phyloP scores from a whole-genome alignment of 2,113 vertebrate genomes.

The Uria lomvia region DNA sequence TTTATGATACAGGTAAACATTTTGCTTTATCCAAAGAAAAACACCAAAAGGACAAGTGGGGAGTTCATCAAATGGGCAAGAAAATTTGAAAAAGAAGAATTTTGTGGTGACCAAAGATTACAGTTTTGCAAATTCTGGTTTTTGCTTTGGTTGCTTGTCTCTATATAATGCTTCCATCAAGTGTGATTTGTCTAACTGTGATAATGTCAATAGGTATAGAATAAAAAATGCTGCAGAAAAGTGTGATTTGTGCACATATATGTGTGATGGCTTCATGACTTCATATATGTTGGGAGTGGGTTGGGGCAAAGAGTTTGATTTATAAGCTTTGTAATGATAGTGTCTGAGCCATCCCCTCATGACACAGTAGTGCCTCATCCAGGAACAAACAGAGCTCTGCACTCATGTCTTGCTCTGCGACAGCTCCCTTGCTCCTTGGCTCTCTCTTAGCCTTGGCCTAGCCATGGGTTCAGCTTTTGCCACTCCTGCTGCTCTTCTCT shows the following conservation, averaged over 20 bases:
- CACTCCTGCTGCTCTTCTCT: background rate
- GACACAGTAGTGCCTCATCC: background rate
- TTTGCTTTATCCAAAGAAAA: background rate
- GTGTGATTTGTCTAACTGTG: background rate
- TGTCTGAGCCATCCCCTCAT: background rate
- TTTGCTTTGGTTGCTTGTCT: background rate
- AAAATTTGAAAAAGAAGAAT: background rate
- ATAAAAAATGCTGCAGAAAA: background rate
- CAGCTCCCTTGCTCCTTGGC: background rate
- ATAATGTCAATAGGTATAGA: background rate
- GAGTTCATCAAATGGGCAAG: background rate
- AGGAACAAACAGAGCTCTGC: background rate
- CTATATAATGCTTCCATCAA: background rate
- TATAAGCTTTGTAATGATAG: rapidly evolving
- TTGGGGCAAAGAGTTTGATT: background rate
- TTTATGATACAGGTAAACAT: background rate
- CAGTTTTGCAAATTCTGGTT: background rate
- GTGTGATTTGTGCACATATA: background rate
- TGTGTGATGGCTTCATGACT: background rate
- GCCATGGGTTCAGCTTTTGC: background rate
- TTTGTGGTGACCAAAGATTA: background rate
- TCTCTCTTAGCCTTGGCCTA: background rate
- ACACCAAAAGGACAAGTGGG: background rate
- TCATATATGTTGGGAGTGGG: rapidly evolving
- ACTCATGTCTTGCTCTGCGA: background rate